Evolutionary conservation across 1,140 invertebrate species (phyloP), one percentile per base, ranked within the genome.

Genomic region (Drosophila virilis): DNA sequence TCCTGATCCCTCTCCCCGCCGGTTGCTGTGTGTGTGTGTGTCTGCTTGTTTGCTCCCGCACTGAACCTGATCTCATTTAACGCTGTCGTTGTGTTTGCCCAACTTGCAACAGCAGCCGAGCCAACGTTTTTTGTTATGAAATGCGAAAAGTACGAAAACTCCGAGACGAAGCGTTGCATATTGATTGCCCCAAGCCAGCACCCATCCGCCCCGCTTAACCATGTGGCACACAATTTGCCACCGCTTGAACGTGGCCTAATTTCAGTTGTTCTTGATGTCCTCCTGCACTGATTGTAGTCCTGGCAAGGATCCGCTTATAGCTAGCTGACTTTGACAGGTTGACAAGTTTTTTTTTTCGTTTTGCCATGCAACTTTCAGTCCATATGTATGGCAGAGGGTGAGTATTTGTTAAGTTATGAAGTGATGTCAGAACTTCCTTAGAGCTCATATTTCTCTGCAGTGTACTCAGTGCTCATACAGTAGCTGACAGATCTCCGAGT

Each of bases 21-120:
- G 4, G 13, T 17, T 17, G 28, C 57, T 17, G 6, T 46, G 22
- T 17, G 43, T n/a, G 13, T 17, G 22, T 17, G 43, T n/a, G 13
- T 32, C 33, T 8, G 8, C 15, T 13, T 77, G 55, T 77, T 66
- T 60, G 33, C 40, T 28, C 51, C 64, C 50, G 35, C 55, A 50
- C 58, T 60, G 67, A 73, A 57, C 78, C 83, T 88, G 82, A 88
- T 88, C 82, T 82, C 76, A 88, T 88, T 86, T 86, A 74, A 70
- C 64, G 72, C 65, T 77, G 65, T 70, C 76, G 64, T 64, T 86
- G 54, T 85, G 78, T 78, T 88, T 85, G 74, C 68, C 66, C 71
- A 70, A 74, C 65, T 70, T 69, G 71, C 75, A 71, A 60, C 66
- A 57, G 58, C 54, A 76, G 76, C 72, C 22, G 32, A 28, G 46